Base-by-base conservation (phyloP, 2,113 vertebrate genomes). In the Paralichthys olivaceus region DNA sequence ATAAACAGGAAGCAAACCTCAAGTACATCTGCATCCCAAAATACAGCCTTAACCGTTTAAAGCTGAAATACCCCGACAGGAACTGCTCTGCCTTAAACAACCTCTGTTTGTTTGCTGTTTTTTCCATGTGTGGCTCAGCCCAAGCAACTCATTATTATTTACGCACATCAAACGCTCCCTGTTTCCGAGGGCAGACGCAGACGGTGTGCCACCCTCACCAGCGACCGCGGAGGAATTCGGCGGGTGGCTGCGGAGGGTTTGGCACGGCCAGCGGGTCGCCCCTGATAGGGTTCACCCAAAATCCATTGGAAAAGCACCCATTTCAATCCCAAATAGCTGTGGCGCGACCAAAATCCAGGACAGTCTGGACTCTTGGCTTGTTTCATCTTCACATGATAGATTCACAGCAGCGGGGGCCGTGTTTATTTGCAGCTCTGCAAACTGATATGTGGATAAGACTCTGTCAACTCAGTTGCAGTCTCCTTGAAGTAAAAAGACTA, bases 41-140 rank as follows among this genome's bases (percentile, higher is more conserved):
- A 91, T 91, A 90, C 62, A 80, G 8, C 49, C 65, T 20, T 14
- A n/a, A 66, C 64, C n/a, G 15, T 88, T 84, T 82, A 40, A 59
- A 64, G 62, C 47, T 22, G 56, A 49, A 49, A 49, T n/a, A 74
- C 62, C 82, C 67, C 56, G 75, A 91, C 89, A 91, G 92, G 91
- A 93, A 92, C 83, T 84, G 84, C 88, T 84, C 86, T 86, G 88
- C 85, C 81, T 90, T 78, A 91, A 92, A 93, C 92, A 92, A 85
- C 84, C 67, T 82, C 75, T 77, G 81, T 86, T 91, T 94, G 90
- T 94, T 94, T 93, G 88, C 88, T 91, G 67, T 15, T 90, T 93
- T 93, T 92, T 89, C 87, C 83, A 68, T 58, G 71, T 13, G 79
- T 13, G 79, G 81, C 64, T 74, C 79, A 68, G 76, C 83, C 72